Percentiles rank a stretch among this genome's conserved stretches.
Conservation (phyloP, 1,140 invertebrate genomes). For the Temnothorax longispinosus region DNA sequence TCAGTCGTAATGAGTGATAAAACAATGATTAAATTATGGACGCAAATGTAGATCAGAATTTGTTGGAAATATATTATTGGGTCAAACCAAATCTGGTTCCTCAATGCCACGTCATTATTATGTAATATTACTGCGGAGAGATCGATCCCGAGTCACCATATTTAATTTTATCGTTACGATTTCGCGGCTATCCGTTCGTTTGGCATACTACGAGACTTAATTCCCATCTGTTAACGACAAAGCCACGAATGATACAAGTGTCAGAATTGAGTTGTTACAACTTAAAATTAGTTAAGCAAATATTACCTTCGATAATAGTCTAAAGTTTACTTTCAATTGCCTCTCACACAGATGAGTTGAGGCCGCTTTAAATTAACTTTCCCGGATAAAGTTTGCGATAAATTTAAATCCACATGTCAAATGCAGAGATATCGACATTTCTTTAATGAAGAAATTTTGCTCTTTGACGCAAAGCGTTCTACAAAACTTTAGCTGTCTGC, state of each 20-base stretch:
- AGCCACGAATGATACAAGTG: not conserved
- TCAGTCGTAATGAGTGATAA: not conserved
- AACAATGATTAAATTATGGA: not conserved
- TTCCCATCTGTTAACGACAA: not conserved
- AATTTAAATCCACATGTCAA: conserved; percentile 10
- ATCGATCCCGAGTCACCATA: conserved; percentile 23
- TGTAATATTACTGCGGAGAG: conserved; percentile 11
- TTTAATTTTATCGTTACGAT: conserved; percentile 4
- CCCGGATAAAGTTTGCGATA: not conserved
- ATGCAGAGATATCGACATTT: not conserved
- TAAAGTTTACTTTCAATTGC: not conserved
- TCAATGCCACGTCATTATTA: conserved; percentile 12
- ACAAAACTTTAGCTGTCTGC: not conserved
- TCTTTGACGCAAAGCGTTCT: not conserved
- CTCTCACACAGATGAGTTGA: not conserved
- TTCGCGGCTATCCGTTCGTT: not conserved
- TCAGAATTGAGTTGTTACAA: not conserved
- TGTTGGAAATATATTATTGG: not conserved
- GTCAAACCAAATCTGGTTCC: not conserved
- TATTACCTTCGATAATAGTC: not conserved
- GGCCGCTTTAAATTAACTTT: not conserved
- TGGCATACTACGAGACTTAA: not conserved
- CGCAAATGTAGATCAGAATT: not conserved
- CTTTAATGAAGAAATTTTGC: not conserved
- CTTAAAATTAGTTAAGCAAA: not conserved